Base-by-base conservation (phyloP, 2,113 vertebrate species). In the Mobula birostris region DNA sequence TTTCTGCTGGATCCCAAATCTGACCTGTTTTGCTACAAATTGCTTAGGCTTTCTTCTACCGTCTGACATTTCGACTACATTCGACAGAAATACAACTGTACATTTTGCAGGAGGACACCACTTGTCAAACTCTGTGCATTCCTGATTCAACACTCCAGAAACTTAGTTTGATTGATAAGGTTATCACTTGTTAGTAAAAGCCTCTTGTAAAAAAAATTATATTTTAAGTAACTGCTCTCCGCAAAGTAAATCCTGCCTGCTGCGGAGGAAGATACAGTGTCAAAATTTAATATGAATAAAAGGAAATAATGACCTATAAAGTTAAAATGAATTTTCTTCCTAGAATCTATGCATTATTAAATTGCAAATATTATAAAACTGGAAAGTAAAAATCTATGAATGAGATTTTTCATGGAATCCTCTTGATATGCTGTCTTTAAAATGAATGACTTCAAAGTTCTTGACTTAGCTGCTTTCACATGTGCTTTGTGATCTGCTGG, bases 31-130 rank as follows among this genome's bases (percentile, higher is more conserved):
- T 24, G 40, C 56, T 48, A 56, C 80, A 83, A 56, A 83, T 48
- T 83, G 40, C 19, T 40, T 21, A 83, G 19, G 80, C 80, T 9
- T 83, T 83, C 80, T 8, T 83, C 40, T 8, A 83, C 40, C 80
- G 40, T 83, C 56, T 83, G 80, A 83, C 80, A 83, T 83, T 83
- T 56, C 19, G 80, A 83, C 56, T 48, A 83, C 36, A 83, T 83
- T 83, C 56, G 80, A 83, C 80, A 83, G 80, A 83, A 82, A 83
- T 83, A 56, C 80, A 83, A 56, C 19, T 56, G 40, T 48, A 48
- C 80, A 83, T 83, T 56, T 83, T 32, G 17, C 80, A 83, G 80
- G 40, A 83, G 80, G 40, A 83, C 40, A 24, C 80, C 40, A 32
- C 15, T 83, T 32, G 40, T 21, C 80, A 83, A 83, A 83, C 40